Evolutionary conservation across 1,140 invertebrate genomes (phyloP).

Genomic region (Cryptotermes secundus): DNA sequence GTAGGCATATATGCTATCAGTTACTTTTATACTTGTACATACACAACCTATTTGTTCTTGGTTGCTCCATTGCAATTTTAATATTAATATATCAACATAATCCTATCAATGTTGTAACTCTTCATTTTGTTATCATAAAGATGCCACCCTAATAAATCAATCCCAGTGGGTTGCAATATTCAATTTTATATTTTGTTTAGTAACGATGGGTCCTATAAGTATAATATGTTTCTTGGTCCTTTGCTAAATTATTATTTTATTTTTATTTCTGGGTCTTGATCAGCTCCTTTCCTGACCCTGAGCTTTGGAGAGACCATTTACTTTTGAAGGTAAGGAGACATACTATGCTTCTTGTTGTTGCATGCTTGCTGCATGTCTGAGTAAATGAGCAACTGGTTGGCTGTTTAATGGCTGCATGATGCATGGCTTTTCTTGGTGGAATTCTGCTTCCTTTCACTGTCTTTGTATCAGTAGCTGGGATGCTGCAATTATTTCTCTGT

Average conservation of each 20-base stretch:
- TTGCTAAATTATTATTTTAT: slow-evolving; percentile 55
- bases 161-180: background rate
- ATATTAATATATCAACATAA: background rate
- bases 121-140: background rate
- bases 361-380: background rate
- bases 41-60: background rate
- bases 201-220: slow-evolving; percentile 10
- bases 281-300: slow-evolving; percentile 57
- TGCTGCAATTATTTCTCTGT: background rate
- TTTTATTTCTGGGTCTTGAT: slow-evolving; percentile 57
- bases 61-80: background rate
- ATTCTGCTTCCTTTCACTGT: background rate
- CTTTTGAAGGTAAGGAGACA: slow-evolving; percentile 55
- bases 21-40: background rate
- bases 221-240: slow-evolving; percentile 41
- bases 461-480: background rate
- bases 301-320: slow-evolving; percentile 58
- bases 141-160: background rate
- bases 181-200: background rate
- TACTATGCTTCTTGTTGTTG: background rate
- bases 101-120: background rate
- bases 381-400: background rate
- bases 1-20: background rate
- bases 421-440: background rate
- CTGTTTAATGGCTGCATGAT: background rate